These are phyloP conservation scores for Tortricodes alternella DNA, from an alignment of 2,888 invertebrate genomes.

Conservation along the genomic window DNA sequence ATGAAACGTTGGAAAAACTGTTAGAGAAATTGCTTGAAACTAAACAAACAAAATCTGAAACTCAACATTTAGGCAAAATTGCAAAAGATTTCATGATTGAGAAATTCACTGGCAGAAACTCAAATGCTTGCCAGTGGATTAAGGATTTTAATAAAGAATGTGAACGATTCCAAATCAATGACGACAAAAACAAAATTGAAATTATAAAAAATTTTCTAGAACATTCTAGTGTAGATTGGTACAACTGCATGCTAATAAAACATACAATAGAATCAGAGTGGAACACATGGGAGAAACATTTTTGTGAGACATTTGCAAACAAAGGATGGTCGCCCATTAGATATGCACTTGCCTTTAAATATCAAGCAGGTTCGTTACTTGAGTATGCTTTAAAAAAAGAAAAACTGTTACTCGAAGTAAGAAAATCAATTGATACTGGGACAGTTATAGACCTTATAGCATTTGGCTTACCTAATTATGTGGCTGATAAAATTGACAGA, in stretches of 20 bases:
- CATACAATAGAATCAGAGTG: no score
- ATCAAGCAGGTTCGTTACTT: slow-evolving; percentile 39
- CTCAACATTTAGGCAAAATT: not conserved
- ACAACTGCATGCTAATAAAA: slow-evolving; percentile 20
- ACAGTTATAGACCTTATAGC: slow-evolving; percentile 34
- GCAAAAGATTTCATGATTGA: slow-evolving; percentile 5
- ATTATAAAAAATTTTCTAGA: slow-evolving; percentile 26
- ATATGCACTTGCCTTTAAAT: slow-evolving; percentile 40
- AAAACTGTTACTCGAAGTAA: slow-evolving; percentile 32
- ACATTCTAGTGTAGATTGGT: slow-evolving; percentile 29
- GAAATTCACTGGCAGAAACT: slow-evolving; percentile 24
- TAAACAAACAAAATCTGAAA: no score
- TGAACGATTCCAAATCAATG: slow-evolving; percentile 16
- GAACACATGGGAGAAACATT: no score
- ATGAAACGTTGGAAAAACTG: not conserved
- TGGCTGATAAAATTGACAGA: slow-evolving; percentile 34
- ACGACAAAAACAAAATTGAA: slow-evolving; percentile 11
- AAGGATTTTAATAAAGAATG: slow-evolving; percentile 24
- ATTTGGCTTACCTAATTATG: slow-evolving; percentile 21
- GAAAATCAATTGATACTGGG: slow-evolving; percentile 27
- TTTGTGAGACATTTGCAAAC: slow-evolving; percentile 35
- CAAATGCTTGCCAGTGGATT: slow-evolving; percentile 21
- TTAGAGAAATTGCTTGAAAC: not conserved
- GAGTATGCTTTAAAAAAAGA: slow-evolving; percentile 42
- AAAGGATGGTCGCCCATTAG: slow-evolving; percentile 38